phyloP scores from a whole-genome alignment of 1,140 invertebrate species.

The Stenopsyche tienmushanensis region DNA sequence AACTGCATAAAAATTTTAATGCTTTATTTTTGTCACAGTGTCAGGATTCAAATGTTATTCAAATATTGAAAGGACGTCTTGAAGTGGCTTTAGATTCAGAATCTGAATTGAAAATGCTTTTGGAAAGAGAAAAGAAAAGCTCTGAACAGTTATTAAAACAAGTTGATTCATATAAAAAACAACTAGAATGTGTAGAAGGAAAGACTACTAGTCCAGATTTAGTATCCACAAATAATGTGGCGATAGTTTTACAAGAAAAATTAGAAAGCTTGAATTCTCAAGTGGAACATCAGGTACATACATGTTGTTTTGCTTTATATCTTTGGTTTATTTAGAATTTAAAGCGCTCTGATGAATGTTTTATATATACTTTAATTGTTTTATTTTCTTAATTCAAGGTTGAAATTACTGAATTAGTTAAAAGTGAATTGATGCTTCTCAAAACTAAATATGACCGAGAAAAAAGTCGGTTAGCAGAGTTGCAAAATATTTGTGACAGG shows the following conservation, averaged over 20 bases:
- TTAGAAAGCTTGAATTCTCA: slow-evolving; percentile 15
- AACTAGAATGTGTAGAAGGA: slow-evolving; percentile 17
- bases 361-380: background rate
- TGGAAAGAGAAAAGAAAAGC: slow-evolving; percentile 57
- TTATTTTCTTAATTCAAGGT: slow-evolving; percentile 41
- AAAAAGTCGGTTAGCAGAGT: slow-evolving; percentile 49
- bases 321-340: too few species aligned
- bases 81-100: slow-evolving; percentile 63
- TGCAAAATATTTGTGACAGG: slow-evolving; percentile 50
- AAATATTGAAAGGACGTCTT: slow-evolving; percentile 61
- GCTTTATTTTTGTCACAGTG: slow-evolving; percentile 48
- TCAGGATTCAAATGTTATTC: slow-evolving; percentile 63
- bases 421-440: slow-evolving; percentile 55
- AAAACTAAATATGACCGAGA: slow-evolving; percentile 56
- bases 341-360: background rate
- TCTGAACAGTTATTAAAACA: slow-evolving; percentile 56
- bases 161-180: slow-evolving; percentile 35
- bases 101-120: slow-evolving; percentile 59
- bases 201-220: slow-evolving; percentile 1
- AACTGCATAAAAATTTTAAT: background rate
- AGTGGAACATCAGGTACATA: slow-evolving; percentile 34
- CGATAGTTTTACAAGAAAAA: slow-evolving; percentile 21
- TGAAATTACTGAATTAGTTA: slow-evolving; percentile 52
- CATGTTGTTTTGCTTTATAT: too few species aligned
- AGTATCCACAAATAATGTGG: background rate